Evolutionary conservation across 2,797 vertebrate genomes (phyloP), one percentile per base, ranked within the genome.

Genomic region (Clamator glandarius): DNA sequence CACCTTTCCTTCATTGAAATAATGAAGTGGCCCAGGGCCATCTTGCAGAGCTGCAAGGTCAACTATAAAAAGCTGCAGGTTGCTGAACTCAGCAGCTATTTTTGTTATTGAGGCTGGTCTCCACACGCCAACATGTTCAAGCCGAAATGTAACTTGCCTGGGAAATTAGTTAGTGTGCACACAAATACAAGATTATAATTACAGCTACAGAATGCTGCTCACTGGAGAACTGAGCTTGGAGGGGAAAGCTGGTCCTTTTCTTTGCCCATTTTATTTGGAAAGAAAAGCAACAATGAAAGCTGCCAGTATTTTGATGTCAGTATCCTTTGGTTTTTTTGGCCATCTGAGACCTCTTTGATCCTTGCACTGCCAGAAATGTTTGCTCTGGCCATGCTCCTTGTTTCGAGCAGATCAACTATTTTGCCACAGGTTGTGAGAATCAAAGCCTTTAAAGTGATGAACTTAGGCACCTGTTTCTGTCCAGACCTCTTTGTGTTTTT

Each of bases 301-400:
- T 95, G 96, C 97, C 96, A 97, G 66, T 91, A 90, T 96, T 97
- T 97, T 96, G 84, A 93, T 96, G 95, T 96, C 91, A 91, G 91
- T 83, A 86, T 90, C 79, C 94, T 96, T 96, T 96, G 87, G 89
- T 91, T 92, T 95, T 93, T 70, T 90, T 96, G 92, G 92, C 78
- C 96, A 89, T 95, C 63, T 84, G 78, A 87, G 85, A 84, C 90
- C 84, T 91, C 92, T 94, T 92, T 94, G 81, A 95, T 96, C 89
- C 67, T 89, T 12, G 2, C 51, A 80, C 70, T 96, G 93, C 94
- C 87, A 92, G 69, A 90, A 84, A 86, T 73, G 63, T 95, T 95
- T 92, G 75, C 77, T 92, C 91, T 96, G 94, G 80, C 85, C 61
- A 8, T 58, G 62, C 25, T 93, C 33, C 67, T 59, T 55, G 77